These are phyloP conservation scores for Gonatopus flavifemur DNA, from an alignment of 1,140 invertebrate genomes.

Conservation along the genomic window DNA sequence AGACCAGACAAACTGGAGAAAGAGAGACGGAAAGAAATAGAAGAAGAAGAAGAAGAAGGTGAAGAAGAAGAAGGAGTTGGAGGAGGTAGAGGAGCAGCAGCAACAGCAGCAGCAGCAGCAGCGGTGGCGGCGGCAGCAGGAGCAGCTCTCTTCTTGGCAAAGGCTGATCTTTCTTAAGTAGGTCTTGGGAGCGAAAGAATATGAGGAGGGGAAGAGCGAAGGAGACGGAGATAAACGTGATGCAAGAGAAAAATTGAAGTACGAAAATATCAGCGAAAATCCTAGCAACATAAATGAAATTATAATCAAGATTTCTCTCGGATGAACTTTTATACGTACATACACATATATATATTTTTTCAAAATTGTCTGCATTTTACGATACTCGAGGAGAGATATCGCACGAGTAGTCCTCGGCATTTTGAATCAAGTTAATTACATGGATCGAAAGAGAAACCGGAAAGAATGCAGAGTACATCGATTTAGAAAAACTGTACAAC, in stretches of 20 bases:
- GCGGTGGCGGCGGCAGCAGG: conserved; percentile 10
- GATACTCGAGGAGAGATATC: no score
- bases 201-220: conserved; percentile 8
- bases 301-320: background rate
- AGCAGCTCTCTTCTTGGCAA: conserved; percentile 31
- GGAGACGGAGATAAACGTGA: conserved; percentile 22
- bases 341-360: background rate
- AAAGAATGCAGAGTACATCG: no score
- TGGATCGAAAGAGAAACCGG: no score
- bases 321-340: background rate
- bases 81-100: background rate
- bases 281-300: conserved; percentile 17
- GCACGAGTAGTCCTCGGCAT: no score
- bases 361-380: no score
- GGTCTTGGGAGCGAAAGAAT: conserved; percentile 33
- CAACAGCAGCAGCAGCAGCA: conserved; percentile 20
- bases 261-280: conserved; percentile 28
- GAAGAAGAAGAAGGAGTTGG: background rate
- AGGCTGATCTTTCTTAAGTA: conserved; percentile 31
- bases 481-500: no score
- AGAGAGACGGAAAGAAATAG: background rate
- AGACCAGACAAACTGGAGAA: conserved; percentile 2
- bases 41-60: background rate
- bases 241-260: background rate
- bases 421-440: no score